Evolutionary conservation across 2,113 vertebrate species (phyloP).

Genomic region (human): GRCh38 chr6:29260501-29261000

Average conservation of each 20-base stretch:
- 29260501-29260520: background rate
- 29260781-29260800: background rate
- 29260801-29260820: background rate
- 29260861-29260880: background rate
- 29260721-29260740: background rate
- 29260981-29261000: background rate
- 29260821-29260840: background rate
- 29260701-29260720: background rate
- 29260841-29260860: background rate
- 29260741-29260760: background rate
- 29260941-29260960: background rate
- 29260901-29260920: background rate
- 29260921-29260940: background rate
- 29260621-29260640: background rate
- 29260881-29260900: background rate
- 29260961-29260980: background rate
- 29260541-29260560: background rate
- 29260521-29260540: background rate
- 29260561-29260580: background rate
- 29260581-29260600: background rate
- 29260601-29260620: background rate
- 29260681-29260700: background rate
- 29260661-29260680: background rate
- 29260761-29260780: background rate
- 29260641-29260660: background rate